Evolutionary conservation across 2,797 vertebrate genomes (phyloP), one percentile per base, ranked within the genome.

Genomic region (Propithecus perrieri): DNA sequence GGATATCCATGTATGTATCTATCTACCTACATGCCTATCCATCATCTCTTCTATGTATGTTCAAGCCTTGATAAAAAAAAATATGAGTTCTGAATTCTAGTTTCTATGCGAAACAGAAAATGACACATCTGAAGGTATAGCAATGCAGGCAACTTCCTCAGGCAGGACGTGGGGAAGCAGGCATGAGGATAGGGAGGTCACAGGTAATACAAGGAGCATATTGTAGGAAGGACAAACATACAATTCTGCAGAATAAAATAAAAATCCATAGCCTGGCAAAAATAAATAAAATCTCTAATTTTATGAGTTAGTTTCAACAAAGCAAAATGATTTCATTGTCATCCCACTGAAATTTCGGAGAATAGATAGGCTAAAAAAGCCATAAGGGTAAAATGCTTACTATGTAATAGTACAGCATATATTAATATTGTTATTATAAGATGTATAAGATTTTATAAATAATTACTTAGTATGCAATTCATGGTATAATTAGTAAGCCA

Each of bases 141-240:
- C 15, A 22, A 10, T 48, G 85, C 48, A 55, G 91, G n/a, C 46
- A 15, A 43, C 28, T n/a, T 74, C 2, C 13, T 3, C 35, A 13
- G 15, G 35, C 20, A 26, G 20, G 35, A 35, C 1, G 2, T 11
- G 59, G 59, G 35, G 43, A 55, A 24, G 59, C 38, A 57, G 65
- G 48, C 15, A 0, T 2, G 35, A 46, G 17, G 11, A 33, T 4
- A 22, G 33, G 15, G 14, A 35, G 71, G 7, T 4, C 7, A 57
- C 11, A 48, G 48, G 30, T 53, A 13, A 33, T 20, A 13, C 11
- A 7, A 28, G 59, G 41, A 22, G 17, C 6, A 46, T 30, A 43
- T 0, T 4, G 22, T 22, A 33, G 26, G 22, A 28, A 30, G 2
- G 24, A 30, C 7, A 55, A 61, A 53, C 15, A 10, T 0, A 15